Conservation (phyloP, 2,113 vertebrate species). For the Elaphurus davidianus region DNA sequence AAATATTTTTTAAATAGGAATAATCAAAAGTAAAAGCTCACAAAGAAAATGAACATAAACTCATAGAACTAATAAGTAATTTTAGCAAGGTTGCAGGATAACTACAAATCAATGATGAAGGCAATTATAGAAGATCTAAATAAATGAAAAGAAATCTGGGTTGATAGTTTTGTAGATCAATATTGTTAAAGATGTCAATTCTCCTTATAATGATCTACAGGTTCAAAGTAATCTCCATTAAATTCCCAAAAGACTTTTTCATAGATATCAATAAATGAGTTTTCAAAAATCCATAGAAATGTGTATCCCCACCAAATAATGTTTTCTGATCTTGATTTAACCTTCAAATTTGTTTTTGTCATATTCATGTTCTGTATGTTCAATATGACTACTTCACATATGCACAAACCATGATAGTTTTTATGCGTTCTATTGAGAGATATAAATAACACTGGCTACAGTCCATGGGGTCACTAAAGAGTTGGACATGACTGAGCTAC, state of each 20-base stretch:
- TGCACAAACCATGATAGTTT: background rate
- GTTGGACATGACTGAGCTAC: background rate
- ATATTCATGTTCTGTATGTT: background rate
- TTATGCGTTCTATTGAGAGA: background rate
- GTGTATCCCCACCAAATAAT: background rate
- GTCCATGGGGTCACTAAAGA: background rate
- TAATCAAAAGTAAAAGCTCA: background rate
- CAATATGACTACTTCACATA: background rate
- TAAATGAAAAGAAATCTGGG: background rate
- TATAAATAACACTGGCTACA: background rate
- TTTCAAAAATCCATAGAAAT: background rate
- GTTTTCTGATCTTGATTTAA: background rate
- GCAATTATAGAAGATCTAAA: background rate
- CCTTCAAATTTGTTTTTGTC: background rate
- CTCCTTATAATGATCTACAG: background rate
- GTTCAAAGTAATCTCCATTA: background rate
- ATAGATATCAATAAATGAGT: background rate
- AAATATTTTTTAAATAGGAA: slow-evolving; percentile 7
- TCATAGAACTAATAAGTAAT: background rate
- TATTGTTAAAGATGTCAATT: background rate
- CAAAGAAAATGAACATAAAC: background rate
- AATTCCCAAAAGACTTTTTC: background rate
- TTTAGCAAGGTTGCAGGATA: background rate
- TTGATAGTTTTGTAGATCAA: background rate
- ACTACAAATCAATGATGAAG: background rate